Evolutionary conservation across 2,888 invertebrate genomes (phyloP).

Genomic region (Tetropium fuscum): DNA sequence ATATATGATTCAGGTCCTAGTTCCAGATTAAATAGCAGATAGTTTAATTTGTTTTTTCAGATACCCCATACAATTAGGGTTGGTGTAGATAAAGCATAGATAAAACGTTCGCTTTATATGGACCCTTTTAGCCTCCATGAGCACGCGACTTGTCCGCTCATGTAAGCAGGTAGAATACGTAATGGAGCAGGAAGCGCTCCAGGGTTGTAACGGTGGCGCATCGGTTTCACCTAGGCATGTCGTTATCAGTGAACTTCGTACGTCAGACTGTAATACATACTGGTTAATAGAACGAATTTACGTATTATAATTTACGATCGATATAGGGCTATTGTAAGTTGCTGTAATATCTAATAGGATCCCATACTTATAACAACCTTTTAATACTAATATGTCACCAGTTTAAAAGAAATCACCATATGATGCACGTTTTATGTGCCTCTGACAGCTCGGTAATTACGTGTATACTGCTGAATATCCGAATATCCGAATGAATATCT

Average conservation of each 20-base stretch:
- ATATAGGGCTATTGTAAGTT: too few relatives aligned
- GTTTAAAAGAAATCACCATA: too few relatives aligned
- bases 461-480: too few relatives aligned
- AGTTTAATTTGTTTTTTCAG: slow-evolving; percentile 13
- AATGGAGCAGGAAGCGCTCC: slow-evolving; percentile 38
- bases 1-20: not conserved
- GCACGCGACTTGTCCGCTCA: not conserved
- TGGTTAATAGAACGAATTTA: too few relatives aligned
- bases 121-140: not conserved
- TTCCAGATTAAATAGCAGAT: slow-evolving; percentile 2
- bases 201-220: slow-evolving; percentile 33
- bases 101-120: slow-evolving; percentile 8
- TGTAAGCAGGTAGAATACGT: slow-evolving; percentile 33
- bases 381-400: too few relatives aligned
- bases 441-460: too few relatives aligned
- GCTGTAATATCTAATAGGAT: too few relatives aligned
- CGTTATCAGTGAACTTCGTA: slow-evolving; percentile 40
- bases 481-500: too few relatives aligned
- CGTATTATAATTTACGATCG: too few relatives aligned
- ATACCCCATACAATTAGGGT: slow-evolving; percentile 5
- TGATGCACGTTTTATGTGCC: too few relatives aligned
- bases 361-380: too few relatives aligned
- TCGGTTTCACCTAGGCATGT: slow-evolving; percentile 39
- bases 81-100: slow-evolving; percentile 3
- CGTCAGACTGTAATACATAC: slow-evolving; percentile 27